Conservation (phyloP, 2,888 invertebrate genomes). For the Phorcus lineatus region DNA sequence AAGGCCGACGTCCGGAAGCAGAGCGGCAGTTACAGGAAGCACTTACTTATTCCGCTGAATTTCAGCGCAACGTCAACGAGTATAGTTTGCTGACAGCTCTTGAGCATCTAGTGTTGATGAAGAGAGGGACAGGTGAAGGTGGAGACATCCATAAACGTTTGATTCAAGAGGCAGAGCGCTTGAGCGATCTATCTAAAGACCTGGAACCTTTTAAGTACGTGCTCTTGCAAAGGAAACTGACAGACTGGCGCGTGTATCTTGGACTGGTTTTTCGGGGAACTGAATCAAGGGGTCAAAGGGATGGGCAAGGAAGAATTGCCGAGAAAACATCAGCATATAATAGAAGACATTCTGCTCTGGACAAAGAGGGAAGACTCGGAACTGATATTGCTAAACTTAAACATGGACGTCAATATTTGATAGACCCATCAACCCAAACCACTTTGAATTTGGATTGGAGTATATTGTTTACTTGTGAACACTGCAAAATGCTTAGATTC, state of each 20-base stretch:
- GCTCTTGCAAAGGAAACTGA: not conserved
- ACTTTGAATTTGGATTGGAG: not conserved
- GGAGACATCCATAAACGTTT: not conserved
- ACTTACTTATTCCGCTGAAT: not conserved
- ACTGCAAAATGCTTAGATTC: not conserved
- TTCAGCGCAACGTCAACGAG: not conserved
- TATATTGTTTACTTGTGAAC: not conserved
- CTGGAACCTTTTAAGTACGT: not conserved
- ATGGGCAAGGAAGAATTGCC: no score
- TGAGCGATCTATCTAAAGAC: not conserved
- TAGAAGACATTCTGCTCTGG: no score
- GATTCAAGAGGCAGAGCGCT: not conserved
- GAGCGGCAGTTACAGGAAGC: not conserved
- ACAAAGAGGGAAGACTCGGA: no score
- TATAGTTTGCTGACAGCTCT: not conserved
- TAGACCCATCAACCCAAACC: no score
- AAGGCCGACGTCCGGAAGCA: not conserved
- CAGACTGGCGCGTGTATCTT: not conserved
- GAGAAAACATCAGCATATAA: no score
- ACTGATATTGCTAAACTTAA: no score
- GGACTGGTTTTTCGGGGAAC: not conserved
- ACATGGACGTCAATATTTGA: no score
- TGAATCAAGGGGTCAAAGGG: not conserved
- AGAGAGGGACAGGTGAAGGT: not conserved
- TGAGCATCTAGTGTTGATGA: not conserved